Evolutionary conservation across 2,888 invertebrate species (phyloP), one percentile per base, ranked within the genome.

Genomic region (Ectemnius lituratus): DNA sequence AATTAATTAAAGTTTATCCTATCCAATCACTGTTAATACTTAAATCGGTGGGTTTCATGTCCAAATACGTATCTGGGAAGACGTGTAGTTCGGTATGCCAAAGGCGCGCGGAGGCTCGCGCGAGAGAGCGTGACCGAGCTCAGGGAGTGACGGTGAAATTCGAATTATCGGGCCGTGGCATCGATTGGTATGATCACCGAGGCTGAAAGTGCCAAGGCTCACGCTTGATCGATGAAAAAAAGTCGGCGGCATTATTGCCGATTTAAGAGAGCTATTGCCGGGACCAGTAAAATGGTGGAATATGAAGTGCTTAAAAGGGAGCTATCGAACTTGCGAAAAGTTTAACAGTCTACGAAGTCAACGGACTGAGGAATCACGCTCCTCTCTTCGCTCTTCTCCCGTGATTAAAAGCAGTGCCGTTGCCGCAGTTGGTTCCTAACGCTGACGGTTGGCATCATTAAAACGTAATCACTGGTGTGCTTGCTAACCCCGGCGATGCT

Each of bases 391-490:
- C 76, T 59, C 46, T 67, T 37, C 37, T 37, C 37, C 37, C 37
- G 37, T 37, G 37, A 37, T 37, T 37, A 37, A 37, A 37, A 37
- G 37, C 37, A 11, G 37, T 8, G 37, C 37, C 37, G 37, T 37
- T 37, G 58, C 18, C 18, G 63, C 67, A 23, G 46, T 27, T 58
- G 63, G 56, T 52, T 68, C 66, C 67, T 69, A 63, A 72, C 64
- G 75, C 74, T 70, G 78, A 68, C 73, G 80, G 78, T 86, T 82
- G 81, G 83, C 87, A 87, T 89, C 89, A 90, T 89, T 89, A 90
- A 89, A 89, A 86, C 84, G 86, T 88, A 89, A 90, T 89, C 88
- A 87, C 86, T 85, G 80, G 81, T 80, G 85, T 84, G 37, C 37
- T 81, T 84, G 83, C 84, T 86, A 86, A 86, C 84, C 85, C 79